These are phyloP conservation scores for Diadegma fenestrale DNA, from an alignment of 2,888 invertebrate genomes.

Conservation along the genomic window DNA sequence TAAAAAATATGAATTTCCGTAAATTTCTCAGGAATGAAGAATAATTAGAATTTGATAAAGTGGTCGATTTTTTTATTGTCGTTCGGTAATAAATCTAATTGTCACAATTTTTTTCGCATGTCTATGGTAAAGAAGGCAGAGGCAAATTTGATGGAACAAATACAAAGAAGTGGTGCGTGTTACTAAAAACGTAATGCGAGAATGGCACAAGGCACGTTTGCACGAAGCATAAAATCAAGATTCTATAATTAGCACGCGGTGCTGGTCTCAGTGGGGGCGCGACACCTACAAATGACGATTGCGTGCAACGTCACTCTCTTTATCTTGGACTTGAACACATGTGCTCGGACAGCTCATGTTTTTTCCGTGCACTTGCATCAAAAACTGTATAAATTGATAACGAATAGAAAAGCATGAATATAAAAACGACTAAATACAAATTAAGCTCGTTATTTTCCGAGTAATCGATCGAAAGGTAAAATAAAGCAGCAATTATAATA, in stretches of 20 bases:
- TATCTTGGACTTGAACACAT: slow-evolving; percentile 22
- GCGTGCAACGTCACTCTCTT: slow-evolving; percentile 50
- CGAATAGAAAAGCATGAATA: background rate
- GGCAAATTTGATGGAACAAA: background rate
- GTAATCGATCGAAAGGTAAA: background rate
- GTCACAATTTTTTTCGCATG: background rate
- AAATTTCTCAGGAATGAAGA: background rate
- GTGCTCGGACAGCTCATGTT: slow-evolving; percentile 10
- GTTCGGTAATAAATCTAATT: background rate
- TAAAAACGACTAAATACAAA: background rate
- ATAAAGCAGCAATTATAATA: background rate
- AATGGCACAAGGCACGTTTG: slow-evolving; percentile 24
- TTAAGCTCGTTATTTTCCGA: background rate
- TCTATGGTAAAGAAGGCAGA: background rate
- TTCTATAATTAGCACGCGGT: slow-evolving; percentile 58
- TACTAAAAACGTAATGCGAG: slow-evolving; percentile 25
- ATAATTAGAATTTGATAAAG: background rate
- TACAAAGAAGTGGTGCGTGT: slow-evolving; percentile 31
- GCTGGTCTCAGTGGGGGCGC: slow-evolving; percentile 29
- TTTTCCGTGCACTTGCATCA: background rate
- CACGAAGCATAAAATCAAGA: slow-evolving; percentile 55
- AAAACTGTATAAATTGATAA: background rate
- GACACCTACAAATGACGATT: slow-evolving; percentile 67
- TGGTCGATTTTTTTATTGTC: background rate
- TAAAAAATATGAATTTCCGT: background rate